Percentiles rank a stretch among this genome's conserved stretches.
Conservation (phyloP, 23 tunicate genomes). For the Aplidium turbinatum region DNA sequence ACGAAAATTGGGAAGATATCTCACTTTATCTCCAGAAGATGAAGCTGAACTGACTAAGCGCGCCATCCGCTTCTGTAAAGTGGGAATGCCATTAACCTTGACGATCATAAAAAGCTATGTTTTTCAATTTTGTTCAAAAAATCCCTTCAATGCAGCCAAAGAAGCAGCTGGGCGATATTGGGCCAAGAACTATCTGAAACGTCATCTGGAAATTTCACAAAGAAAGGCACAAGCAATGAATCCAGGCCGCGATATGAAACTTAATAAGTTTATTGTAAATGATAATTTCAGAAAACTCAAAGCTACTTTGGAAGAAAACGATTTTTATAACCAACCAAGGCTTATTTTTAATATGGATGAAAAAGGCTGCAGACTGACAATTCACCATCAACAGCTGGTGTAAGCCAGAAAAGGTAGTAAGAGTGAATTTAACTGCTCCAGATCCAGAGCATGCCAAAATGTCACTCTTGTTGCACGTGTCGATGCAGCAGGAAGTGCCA, state of each 20-base stretch:
- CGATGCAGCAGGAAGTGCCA: constrained; percentile 27
- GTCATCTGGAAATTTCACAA: constrained; percentile 14
- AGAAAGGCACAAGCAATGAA: constrained; percentile 35
- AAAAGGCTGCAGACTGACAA: constrained; percentile 27
- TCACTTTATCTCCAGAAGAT: constrained; percentile 19
- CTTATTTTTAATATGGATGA: constrained; percentile 29
- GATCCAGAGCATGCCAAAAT: constrained; percentile 30
- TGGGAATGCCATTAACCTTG: constrained; percentile 18
- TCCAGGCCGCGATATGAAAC: constrained; percentile 23
- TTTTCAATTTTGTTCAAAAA: constrained; percentile 17
- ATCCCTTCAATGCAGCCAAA: constrained; percentile 19
- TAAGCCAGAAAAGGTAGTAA: constrained; percentile 15
- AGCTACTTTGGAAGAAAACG: constrained; percentile 9
- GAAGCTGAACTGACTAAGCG: constrained; percentile 15
- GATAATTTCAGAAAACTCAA: constrained; percentile 25
- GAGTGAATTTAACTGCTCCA: constrained; percentile 1
- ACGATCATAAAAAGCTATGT: constrained; percentile 30
- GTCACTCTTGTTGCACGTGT: constrained; percentile 30
- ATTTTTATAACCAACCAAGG: constrained; percentile 15
- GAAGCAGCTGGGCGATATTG: constrained; percentile 22
- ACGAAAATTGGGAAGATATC: constrained; percentile 31
- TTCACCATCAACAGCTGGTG: constrained; percentile 30
- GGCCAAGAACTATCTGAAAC: constrained; percentile 3
- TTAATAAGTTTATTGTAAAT: constrained; percentile 25
- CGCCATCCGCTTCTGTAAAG: constrained; percentile 14